phyloP scores from a whole-genome alignment of 2,113 vertebrate genomes.

The Phrynosoma platyrhinos region DNA sequence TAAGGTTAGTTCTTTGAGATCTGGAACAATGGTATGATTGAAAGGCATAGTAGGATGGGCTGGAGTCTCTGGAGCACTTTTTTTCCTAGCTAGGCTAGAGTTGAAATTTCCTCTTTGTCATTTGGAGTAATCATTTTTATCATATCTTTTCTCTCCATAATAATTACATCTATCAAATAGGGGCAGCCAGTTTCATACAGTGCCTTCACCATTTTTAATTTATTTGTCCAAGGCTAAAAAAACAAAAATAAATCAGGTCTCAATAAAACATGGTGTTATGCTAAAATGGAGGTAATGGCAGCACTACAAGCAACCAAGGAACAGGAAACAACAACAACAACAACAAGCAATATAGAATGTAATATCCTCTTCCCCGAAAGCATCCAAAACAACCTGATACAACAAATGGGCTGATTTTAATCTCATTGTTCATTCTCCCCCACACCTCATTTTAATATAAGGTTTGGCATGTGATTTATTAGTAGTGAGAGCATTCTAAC shows the following conservation, averaged over 20 bases:
- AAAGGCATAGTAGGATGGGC: too few species aligned
- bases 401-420: neutral
- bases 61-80: too few species aligned
- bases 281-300: neutral
- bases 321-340: neutral
- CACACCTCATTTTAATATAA: constrained; percentile 27
- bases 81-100: too few species aligned
- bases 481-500: constrained; percentile 54
- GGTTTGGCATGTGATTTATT: constrained; percentile 66
- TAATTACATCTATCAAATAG: too few species aligned
- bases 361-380: fast-evolving
- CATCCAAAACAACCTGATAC: neutral
- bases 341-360: neutral
- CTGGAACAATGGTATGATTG: too few species aligned
- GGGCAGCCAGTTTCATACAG: too few species aligned
- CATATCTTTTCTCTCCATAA: too few species aligned
- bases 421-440: neutral
- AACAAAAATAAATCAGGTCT: neutral
- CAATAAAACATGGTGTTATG: neutral
- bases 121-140: too few species aligned
- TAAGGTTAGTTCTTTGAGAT: too few species aligned
- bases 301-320: neutral
- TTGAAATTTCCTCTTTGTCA: too few species aligned
- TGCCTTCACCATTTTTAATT: neutral
- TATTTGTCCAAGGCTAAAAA: neutral